Evolutionary conservation across 2,113 vertebrate species (phyloP), one percentile per base, ranked within the genome.

Genomic region (Bombycilla garrulus): DNA sequence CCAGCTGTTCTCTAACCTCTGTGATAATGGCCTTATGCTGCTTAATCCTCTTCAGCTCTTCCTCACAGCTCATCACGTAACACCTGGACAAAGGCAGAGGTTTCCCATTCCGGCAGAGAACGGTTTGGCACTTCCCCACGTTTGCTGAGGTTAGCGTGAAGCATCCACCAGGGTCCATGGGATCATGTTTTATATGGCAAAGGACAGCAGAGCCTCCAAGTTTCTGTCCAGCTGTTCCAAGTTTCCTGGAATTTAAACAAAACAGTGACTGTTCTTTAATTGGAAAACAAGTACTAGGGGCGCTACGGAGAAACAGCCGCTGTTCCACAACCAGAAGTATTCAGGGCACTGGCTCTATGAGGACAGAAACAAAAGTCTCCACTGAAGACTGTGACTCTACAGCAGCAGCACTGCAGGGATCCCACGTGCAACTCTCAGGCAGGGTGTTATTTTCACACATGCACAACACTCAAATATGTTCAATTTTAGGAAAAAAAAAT

Each of bases 161-260:
- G 97, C 99, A 99, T 81, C 99, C 99, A 14, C 97, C 96, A 2
- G 99, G 99, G 96, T 99, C 99, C 48, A 98, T 98, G 54, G 99
- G 99, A 97, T 99, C 99, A 7, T 99, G 99, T 60, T 98, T 99
- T 97, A 99, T 99, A 97, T 99, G 99, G 96, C 99, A 99, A 69
- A 99, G 98, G 56, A 98, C 99, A 25, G 99, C 99, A 29, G 99
- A 99, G 50, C 99, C 99, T 25, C 99, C 99, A 48, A 99, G 98
- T 82, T 99, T 99, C 97, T 99, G 99, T 60, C 99, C 99, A 19
- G 99, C 99, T 35, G 99, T 99, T 91, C 99, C 99, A 67, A 99
- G 98, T 97, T 99, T 99, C 97, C 99, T 98, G 90, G 72, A 96
- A 96, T 77, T 86, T 74, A 81, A 97, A 90, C 88, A 97, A 86